Percentiles rank a stretch among this genome's conserved stretches.
These are phyloP conservation scores for Nemapogon koenigi DNA, from an alignment of 2,888 invertebrate genomes.

Conservation along the genomic window DNA sequence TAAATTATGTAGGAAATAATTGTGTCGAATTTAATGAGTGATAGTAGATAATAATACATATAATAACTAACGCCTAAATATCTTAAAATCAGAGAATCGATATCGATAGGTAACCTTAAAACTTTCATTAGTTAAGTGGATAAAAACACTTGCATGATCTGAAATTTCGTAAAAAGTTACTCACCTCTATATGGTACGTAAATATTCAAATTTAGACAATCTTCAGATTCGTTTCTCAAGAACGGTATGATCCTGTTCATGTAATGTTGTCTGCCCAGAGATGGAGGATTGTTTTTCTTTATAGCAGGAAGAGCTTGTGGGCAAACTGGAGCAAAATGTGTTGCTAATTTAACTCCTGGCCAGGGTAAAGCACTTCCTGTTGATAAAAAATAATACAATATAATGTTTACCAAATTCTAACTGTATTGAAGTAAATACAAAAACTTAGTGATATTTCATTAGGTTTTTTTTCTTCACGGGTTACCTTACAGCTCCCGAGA, in stretches of 20 bases:
- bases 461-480: no score
- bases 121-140: no score
- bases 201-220: constrained; percentile 91
- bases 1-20: no score
- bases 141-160: no score
- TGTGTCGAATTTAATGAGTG: no score
- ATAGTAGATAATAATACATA: no score
- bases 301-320: constrained; percentile 80
- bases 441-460: no score
- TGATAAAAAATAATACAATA: constrained; percentile 18
- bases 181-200: constrained; percentile 88
- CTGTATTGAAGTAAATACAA: no score
- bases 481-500: no score
- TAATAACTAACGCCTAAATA: neutral
- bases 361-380: constrained; percentile 80
- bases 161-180: no score
- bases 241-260: constrained; percentile 76
- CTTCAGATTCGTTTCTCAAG: constrained; percentile 76
- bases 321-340: constrained; percentile 81
- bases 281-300: constrained; percentile 67
- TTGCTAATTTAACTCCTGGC: constrained; percentile 73
- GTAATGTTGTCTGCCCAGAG: constrained; percentile 72
- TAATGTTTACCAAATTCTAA: no score
- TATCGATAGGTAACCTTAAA: neutral
- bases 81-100: neutral